Base-by-base conservation (phyloP, 2,113 vertebrate genomes). In the Myrmecophaga tridactyla region DNA sequence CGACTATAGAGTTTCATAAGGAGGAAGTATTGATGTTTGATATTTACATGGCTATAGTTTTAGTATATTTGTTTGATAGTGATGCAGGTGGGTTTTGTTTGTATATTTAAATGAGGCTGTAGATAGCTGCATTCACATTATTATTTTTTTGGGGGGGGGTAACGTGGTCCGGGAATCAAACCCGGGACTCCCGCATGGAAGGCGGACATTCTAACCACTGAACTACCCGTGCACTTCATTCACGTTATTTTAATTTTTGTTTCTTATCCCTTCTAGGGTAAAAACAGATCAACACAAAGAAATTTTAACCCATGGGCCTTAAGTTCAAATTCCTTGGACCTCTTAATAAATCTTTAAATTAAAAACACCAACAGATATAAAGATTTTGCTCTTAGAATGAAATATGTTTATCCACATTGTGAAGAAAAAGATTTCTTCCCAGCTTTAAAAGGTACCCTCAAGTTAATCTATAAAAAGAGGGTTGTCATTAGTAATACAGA, bases 1-100 rank as follows among this genome's bases (percentile, higher is more conserved):
- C 95, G 94, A 92, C 94, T 94, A 86, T 62, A 65, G 96, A 92
- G 69, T 96, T 97, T 97, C 96, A 97, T 96, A 95, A 96, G 82
- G 92, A 95, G 82, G 36, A 78, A 92, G 88, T 94, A 92, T 94
- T 95, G 94, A 41, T 86, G 94, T 75, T 88, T 96, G 87, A 90
- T 95, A 91, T 89, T 95, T 97, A 95, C 97, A 96, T 27, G 46
- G 96, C 63, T 89, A 25, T 69, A 60, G 96, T 94, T 97, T 97
- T 94, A 89, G 92, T 69, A 39, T 46, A 84, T 96, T 96, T 84
- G 75, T 95, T 92, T 96, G 96, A 95, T 84, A 91, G 86, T 21
- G 80, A 95, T 67, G 70, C 34, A 67, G 48, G 96, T 41, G 36
- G 58, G 27, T 91, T 96, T 92, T 90, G 51, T 91, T 96, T 90